A percentile compares a stretch with the other conserved stretches of the same genome.
Evolutionary conservation across 2,888 invertebrate species (phyloP).

Genomic region (Chrysolina haemoptera): DNA sequence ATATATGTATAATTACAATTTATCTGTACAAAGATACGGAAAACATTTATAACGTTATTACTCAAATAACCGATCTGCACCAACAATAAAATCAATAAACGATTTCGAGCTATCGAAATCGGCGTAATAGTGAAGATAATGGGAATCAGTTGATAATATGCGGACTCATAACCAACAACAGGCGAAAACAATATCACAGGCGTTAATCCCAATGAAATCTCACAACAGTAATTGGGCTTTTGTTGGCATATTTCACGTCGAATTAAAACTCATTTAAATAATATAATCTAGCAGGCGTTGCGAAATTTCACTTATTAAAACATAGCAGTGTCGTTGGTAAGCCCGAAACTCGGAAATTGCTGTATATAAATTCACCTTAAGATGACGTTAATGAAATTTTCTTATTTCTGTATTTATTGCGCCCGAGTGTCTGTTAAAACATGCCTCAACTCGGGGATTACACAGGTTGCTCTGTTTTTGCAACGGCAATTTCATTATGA

Average conservation of each 20-base stretch:
- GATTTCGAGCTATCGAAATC: slow-evolving; percentile 56
- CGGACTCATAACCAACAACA: slow-evolving; percentile 57
- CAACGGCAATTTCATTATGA: slow-evolving; percentile 59
- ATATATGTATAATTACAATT: slow-evolving; percentile 15
- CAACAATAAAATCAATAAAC: slow-evolving; percentile 55
- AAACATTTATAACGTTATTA: slow-evolving; percentile 33
- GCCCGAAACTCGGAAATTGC: slow-evolving; percentile 71
- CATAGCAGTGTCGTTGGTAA: slow-evolving; percentile 66
- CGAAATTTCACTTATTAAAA: slow-evolving; percentile 68
- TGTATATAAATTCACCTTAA: slow-evolving; percentile 73
- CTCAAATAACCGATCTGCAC: slow-evolving; percentile 22
- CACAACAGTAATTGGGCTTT: slow-evolving; percentile 65
- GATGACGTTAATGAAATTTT: slow-evolving; percentile 75
- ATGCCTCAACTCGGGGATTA: slow-evolving; percentile 54
- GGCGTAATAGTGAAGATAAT: slow-evolving; percentile 59
- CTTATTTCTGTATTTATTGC: slow-evolving; percentile 71
- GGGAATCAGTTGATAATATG: slow-evolving; percentile 60
- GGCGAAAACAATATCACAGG: slow-evolving; percentile 58
- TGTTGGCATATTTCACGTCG: slow-evolving; percentile 62
- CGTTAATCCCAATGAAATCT: slow-evolving; percentile 58
- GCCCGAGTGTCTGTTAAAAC: slow-evolving; percentile 62
- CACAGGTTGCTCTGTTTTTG: slow-evolving; percentile 59
- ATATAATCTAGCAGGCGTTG: slow-evolving; percentile 62
- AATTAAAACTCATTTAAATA: slow-evolving; percentile 69
- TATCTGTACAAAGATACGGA: slow-evolving; percentile 36